Conservation (phyloP, 2,113 vertebrate genomes). For the Sylvia atricapilla region DNA sequence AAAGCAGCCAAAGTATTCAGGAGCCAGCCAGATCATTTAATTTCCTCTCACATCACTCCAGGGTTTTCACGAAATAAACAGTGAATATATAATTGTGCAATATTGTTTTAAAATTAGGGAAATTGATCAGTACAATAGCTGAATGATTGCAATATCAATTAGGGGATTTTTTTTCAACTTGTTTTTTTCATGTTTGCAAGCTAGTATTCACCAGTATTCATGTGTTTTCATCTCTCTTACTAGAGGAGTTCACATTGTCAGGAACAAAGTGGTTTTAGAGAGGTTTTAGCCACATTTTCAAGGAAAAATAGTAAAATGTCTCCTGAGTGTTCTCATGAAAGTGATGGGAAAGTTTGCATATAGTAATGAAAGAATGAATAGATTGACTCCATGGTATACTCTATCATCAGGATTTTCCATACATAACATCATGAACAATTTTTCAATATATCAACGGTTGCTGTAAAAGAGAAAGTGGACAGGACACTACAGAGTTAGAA, state of each 20-base stretch:
- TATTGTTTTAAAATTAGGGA: neutral
- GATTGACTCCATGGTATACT: neutral
- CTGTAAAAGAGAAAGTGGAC: neutral
- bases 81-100: constrained; percentile 13
- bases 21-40: neutral
- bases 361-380: neutral
- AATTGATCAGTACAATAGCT: neutral
- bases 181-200: neutral
- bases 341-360: neutral
- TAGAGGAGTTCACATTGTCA: neutral
- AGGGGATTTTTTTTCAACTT: neutral
- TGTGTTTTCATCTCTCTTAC: neutral
- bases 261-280: neutral
- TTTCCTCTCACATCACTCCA: constrained; percentile 4
- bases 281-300: neutral
- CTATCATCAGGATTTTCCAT: neutral
- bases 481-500: neutral
- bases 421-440: neutral
- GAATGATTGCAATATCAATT: neutral
- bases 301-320: neutral
- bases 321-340: neutral
- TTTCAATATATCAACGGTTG: neutral
- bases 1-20: constrained; percentile 9
- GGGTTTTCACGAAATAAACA: constrained; percentile 19
- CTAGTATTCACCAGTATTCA: neutral